phyloP scores from a whole-genome alignment of 2,797 vertebrate genomes.

The Liparis tanakae region DNA sequence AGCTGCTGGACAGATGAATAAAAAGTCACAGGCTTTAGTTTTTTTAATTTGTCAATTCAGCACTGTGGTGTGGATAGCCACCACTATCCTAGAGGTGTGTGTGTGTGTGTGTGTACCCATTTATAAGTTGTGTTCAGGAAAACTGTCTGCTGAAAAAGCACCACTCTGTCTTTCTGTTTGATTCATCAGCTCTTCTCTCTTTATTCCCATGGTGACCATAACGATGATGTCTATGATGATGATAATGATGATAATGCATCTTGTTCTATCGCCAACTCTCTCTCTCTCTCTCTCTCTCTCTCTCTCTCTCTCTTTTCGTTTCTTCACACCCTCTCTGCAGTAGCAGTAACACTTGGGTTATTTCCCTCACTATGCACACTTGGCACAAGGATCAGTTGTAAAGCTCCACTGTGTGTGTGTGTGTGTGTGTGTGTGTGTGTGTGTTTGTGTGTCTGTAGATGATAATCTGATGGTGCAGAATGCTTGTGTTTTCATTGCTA shows the following conservation, averaged over 20 bases:
- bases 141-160: neutral
- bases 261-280: conserved; percentile 4
- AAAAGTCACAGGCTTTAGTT: neutral
- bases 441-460: conserved; percentile 9
- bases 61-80: neutral
- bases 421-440: too few relatives aligned
- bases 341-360: conserved; percentile 58
- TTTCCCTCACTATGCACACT: conserved; percentile 49
- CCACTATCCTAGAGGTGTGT: neutral
- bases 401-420: conserved; percentile 26
- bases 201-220: neutral
- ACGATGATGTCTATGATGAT: neutral
- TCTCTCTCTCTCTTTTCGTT: conserved; percentile 2
- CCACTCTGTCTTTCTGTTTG: conserved; percentile 15
- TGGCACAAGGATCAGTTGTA: conserved; percentile 48
- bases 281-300: conserved; percentile 1
- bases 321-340: conserved; percentile 38
- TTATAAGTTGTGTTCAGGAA: neutral
- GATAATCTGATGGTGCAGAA: conserved; percentile 51
- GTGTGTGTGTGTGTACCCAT: neutral
- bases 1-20: neutral
- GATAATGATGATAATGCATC: conserved; percentile 6
- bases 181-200: neutral
- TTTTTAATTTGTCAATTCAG: neutral
- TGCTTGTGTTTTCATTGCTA: conserved; percentile 66